Percentiles rank a stretch among this genome's conserved stretches.
Evolutionary conservation across 2,797 vertebrate genomes (phyloP).

Genomic region (Molossus alvarezi): DNA sequence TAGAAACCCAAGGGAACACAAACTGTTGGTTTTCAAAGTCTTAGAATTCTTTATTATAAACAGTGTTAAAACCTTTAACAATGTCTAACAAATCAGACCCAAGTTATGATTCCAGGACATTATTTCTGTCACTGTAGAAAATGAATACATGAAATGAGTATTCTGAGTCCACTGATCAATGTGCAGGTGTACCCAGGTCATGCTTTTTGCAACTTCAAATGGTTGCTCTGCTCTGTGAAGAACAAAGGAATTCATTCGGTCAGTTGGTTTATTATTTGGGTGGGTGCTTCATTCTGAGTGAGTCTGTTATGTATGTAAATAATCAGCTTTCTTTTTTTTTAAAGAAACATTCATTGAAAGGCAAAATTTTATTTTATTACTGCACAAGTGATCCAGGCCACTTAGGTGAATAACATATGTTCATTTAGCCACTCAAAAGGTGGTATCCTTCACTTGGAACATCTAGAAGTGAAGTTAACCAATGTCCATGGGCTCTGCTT

Average conservation of each 20-base stretch:
- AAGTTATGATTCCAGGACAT: background rate
- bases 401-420: constrained; percentile 7
- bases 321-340: background rate
- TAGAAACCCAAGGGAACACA: background rate
- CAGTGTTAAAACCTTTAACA: background rate
- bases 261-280: background rate
- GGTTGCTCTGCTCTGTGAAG: background rate
- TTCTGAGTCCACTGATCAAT: background rate
- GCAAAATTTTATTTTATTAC: background rate
- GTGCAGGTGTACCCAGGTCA: background rate
- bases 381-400: background rate
- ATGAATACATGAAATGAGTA: background rate
- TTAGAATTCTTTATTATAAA: constrained; percentile 6
- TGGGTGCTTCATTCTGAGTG: background rate
- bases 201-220: background rate
- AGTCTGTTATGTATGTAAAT: background rate
- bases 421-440: background rate
- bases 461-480: background rate
- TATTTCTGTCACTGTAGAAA: background rate
- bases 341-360: background rate
- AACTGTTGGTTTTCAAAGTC: background rate
- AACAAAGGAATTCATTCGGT: background rate
- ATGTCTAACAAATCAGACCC: background rate
- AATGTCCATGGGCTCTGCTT: background rate
- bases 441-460: background rate